phyloP scores from a whole-genome alignment of 2,113 vertebrate species.

The Ailuropoda melanoleuca region DNA sequence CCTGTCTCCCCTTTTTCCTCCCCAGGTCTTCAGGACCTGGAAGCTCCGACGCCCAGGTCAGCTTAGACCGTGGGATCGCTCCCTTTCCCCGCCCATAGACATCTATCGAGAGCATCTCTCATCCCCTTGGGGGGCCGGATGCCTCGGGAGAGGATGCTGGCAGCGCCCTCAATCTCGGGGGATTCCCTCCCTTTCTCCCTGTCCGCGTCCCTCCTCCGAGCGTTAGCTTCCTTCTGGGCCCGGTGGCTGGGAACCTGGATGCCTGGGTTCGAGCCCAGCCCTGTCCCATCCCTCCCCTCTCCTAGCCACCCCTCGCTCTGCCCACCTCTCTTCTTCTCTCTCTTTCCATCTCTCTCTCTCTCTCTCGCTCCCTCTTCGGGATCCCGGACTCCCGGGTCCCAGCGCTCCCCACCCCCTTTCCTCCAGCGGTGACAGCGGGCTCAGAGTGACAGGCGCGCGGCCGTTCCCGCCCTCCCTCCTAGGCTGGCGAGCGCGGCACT shows the following conservation, averaged over 20 bases:
- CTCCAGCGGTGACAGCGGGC: conserved; percentile 83
- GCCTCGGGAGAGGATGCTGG: not conserved
- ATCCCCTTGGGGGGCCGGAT: not conserved
- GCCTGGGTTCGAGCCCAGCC: not conserved
- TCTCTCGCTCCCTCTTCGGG: not conserved
- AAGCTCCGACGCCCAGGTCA: not conserved
- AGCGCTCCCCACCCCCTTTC: not conserved
- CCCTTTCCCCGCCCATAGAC: not conserved
- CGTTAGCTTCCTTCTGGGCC: not conserved
- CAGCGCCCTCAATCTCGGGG: not conserved
- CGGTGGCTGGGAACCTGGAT: not conserved
- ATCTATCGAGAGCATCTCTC: not conserved
- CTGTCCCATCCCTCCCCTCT: not conserved
- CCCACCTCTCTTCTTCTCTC: not conserved
- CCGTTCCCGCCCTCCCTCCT: conserved; percentile 45
- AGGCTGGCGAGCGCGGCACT: not conserved
- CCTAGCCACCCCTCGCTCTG: not conserved
- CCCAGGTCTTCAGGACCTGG: not conserved
- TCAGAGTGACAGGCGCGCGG: conserved; percentile 65
- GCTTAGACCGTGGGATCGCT: not conserved
- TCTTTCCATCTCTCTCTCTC: not conserved
- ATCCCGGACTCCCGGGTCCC: conserved; percentile 38
- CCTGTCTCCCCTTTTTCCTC: not conserved
- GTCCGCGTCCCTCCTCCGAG: not conserved
- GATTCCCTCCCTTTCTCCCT: not conserved